A percentile compares a stretch with the other conserved stretches of the same genome.
phyloP scores from a whole-genome alignment of 1,140 invertebrate species.

The Ips typographus region DNA sequence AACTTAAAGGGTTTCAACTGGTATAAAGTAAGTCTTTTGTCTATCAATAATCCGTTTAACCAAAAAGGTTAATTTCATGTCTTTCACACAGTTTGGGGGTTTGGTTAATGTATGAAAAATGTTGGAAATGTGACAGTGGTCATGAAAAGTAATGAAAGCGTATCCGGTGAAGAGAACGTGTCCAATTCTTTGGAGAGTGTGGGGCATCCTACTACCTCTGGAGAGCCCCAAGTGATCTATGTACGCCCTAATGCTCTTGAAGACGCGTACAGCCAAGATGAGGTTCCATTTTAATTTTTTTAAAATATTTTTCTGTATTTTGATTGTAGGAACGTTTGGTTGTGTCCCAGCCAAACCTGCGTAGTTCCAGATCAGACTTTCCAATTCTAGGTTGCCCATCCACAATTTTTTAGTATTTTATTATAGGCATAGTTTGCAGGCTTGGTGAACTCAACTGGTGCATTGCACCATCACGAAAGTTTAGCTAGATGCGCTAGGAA shows the following conservation, averaged over 20 bases:
- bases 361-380: not conserved
- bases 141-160: not conserved
- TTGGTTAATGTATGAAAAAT: too few relatives aligned
- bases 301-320: not conserved
- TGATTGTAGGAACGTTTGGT: not conserved
- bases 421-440: not conserved
- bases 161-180: not conserved
- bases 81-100: too few relatives aligned
- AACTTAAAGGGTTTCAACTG: too few relatives aligned
- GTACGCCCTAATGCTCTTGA: not conserved
- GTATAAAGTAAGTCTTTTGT: too few relatives aligned
- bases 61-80: too few relatives aligned
- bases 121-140: not conserved
- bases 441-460: slow-evolving; percentile 27
- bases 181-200: not conserved
- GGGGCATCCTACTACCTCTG: not conserved
- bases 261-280: not conserved
- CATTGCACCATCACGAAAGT: slow-evolving; percentile 21
- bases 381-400: not conserved
- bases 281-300: not conserved
- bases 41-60: too few relatives aligned
- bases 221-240: not conserved
- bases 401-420: not conserved
- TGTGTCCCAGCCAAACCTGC: not conserved
- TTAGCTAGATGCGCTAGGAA: not conserved